These are phyloP conservation scores for Takifugu ocellatus DNA, from an alignment of 2,797 vertebrate species.

Conservation along the genomic window DNA sequence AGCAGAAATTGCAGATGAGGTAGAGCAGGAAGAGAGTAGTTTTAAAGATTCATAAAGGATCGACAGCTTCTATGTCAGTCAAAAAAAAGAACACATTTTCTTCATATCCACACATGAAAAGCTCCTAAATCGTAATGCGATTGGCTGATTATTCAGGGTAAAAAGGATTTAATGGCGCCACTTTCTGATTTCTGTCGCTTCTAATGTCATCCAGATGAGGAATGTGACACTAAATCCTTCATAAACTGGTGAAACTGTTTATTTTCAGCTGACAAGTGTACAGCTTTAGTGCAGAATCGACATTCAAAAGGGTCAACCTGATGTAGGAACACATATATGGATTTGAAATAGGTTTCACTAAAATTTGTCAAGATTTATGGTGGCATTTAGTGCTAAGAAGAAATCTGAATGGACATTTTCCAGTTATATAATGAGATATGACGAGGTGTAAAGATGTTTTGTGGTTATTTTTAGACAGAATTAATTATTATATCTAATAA, in stretches of 20 bases:
- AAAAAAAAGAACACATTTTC: slow-evolving; percentile 22
- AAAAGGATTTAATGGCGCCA: slow-evolving; percentile 9
- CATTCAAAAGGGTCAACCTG: slow-evolving; percentile 1
- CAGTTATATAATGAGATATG: no score
- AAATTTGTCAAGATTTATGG: no score
- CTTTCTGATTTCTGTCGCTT: slow-evolving; percentile 4
- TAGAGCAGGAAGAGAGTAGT: slow-evolving; percentile 49
- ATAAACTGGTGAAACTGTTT: slow-evolving; percentile 10
- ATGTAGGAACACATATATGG: no score
- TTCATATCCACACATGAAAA: slow-evolving; percentile 12
- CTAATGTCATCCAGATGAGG: slow-evolving; percentile 9
- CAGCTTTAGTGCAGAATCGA: slow-evolving; percentile 12
- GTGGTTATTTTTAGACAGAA: no score
- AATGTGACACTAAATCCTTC: slow-evolving; percentile 9
- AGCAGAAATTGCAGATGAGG: slow-evolving; percentile 56
- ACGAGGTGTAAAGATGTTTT: no score
- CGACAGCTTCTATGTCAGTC: slow-evolving; percentile 46
- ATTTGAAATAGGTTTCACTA: no score
- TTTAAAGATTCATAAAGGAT: slow-evolving; percentile 61
- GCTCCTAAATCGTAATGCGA: slow-evolving; percentile 11
- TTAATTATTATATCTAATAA: no score
- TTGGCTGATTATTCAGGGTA: slow-evolving; percentile 23
- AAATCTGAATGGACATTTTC: no score
- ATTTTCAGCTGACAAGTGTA: slow-evolving; percentile 3
- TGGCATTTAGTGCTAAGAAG: no score